phyloP scores from a whole-genome alignment of 1,140 invertebrate genomes.

The Aleiodes sp. region DNA sequence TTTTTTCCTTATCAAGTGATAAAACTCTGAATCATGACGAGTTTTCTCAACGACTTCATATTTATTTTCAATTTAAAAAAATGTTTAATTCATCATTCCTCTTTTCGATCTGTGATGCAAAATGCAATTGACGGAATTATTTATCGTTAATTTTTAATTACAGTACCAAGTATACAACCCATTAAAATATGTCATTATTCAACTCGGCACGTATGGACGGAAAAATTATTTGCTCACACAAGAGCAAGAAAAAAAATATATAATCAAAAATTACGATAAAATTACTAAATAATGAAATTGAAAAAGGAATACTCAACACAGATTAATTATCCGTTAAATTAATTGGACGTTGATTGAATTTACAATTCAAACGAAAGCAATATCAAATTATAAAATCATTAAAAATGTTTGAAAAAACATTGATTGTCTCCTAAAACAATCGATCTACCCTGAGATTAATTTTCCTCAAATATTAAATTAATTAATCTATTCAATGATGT shows the following conservation, averaged over 20 bases:
- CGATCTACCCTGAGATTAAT: background rate
- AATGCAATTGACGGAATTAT: background rate
- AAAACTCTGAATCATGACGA: background rate
- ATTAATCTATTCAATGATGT: background rate
- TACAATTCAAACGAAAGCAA: background rate
- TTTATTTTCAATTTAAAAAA: background rate
- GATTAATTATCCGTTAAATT: background rate
- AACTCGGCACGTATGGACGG: constrained; percentile 11
- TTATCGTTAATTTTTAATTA: background rate
- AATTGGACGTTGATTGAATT: background rate
- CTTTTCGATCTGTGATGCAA: background rate
- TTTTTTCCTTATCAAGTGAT: background rate
- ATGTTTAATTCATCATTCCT: background rate
- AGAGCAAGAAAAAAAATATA: background rate
- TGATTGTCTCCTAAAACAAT: background rate
- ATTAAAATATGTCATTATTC: background rate
- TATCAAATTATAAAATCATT: background rate
- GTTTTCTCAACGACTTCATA: background rate
- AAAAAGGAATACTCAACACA: background rate
- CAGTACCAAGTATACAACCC: background rate
- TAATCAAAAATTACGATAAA: constrained; percentile 1
- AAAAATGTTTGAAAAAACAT: background rate
- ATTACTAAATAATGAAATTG: background rate
- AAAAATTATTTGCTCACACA: background rate
- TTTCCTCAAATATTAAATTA: background rate